Conservation (phyloP, 2,113 vertebrate species). For the Podarcis muralis region DNA sequence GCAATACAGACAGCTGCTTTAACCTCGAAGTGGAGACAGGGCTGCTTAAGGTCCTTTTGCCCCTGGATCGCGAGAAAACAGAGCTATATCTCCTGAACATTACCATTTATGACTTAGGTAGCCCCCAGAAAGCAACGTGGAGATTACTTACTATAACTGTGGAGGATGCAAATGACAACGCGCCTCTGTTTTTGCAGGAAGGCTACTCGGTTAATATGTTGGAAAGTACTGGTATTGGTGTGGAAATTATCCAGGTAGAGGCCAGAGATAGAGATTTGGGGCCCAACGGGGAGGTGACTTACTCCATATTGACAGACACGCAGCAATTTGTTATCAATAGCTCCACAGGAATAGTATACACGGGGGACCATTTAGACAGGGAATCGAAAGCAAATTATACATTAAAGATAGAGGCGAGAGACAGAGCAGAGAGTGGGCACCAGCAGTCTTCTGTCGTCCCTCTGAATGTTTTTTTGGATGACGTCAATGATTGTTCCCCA, state of each 20-base stretch:
- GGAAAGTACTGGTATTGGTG: slow-evolving; percentile 92
- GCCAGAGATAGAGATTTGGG: slow-evolving; percentile 94
- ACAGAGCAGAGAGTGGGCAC: slow-evolving; percentile 83
- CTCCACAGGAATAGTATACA: slow-evolving; percentile 89
- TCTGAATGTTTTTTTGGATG: slow-evolving; percentile 87
- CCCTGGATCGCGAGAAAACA: slow-evolving; percentile 91
- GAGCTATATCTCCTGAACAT: slow-evolving; percentile 93
- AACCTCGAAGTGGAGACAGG: slow-evolving; percentile 89
- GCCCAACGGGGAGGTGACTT: slow-evolving; percentile 86
- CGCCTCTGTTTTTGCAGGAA: slow-evolving; percentile 88
- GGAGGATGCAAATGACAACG: slow-evolving; percentile 93
- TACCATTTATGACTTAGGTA: slow-evolving; percentile 92
- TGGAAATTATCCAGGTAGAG: slow-evolving; percentile 92
- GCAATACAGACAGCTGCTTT: slow-evolving; percentile 92
- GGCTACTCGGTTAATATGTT: slow-evolving; percentile 86
- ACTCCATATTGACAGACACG: slow-evolving; percentile 89
- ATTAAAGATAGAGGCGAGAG: slow-evolving; percentile 92
- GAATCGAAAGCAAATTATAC: slow-evolving; percentile 86
- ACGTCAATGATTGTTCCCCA: slow-evolving; percentile 95
- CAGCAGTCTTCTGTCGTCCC: slow-evolving; percentile 86
- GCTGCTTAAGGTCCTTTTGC: slow-evolving; percentile 87
- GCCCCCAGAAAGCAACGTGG: slow-evolving; percentile 90
- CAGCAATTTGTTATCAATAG: slow-evolving; percentile 91
- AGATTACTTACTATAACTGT: slow-evolving; percentile 88
- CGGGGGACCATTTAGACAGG: slow-evolving; percentile 90